Evolutionary conservation across 2,113 vertebrate genomes (phyloP).

Genomic region (Chloropsis hardwickii): DNA sequence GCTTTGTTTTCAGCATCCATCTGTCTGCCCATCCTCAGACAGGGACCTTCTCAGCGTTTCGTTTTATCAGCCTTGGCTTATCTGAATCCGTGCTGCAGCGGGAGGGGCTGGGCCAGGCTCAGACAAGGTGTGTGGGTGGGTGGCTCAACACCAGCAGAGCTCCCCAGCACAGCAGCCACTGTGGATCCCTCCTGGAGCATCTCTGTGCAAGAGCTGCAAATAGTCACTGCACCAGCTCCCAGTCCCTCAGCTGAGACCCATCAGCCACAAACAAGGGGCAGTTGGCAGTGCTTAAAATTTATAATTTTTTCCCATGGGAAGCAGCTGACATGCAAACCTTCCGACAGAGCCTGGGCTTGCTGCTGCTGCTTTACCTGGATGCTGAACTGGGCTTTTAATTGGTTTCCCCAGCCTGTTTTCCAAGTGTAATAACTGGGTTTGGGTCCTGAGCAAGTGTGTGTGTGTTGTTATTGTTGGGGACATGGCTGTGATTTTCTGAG

Average conservation of each 20-base stretch:
- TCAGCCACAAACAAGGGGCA: constrained; percentile 32
- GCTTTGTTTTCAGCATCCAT: neutral
- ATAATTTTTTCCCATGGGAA: constrained; percentile 46
- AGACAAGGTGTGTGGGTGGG: neutral
- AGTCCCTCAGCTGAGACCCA: neutral
- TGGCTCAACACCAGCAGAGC: neutral
- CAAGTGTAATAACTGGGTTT: neutral
- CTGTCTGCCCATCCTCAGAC: neutral
- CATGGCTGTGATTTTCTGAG: constrained; percentile 1
- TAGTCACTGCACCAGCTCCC: neutral
- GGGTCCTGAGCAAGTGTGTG: neutral
- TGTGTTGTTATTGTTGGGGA: neutral
- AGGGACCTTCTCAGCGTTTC: neutral
- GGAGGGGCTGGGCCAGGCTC: neutral
- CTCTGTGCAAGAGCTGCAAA: neutral
- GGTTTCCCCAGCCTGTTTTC: constrained; percentile 8
- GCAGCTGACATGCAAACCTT: neutral
- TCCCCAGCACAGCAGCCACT: neutral
- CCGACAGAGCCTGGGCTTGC: neutral
- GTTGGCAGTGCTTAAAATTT: constrained; percentile 13
- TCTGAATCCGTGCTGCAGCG: neutral
- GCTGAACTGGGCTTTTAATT: constrained; percentile 44
- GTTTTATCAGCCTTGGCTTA: neutral
- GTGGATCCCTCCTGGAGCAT: neutral
- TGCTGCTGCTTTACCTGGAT: neutral